phyloP scores from a whole-genome alignment of 1,140 invertebrate species.

The Solen grandis region DNA sequence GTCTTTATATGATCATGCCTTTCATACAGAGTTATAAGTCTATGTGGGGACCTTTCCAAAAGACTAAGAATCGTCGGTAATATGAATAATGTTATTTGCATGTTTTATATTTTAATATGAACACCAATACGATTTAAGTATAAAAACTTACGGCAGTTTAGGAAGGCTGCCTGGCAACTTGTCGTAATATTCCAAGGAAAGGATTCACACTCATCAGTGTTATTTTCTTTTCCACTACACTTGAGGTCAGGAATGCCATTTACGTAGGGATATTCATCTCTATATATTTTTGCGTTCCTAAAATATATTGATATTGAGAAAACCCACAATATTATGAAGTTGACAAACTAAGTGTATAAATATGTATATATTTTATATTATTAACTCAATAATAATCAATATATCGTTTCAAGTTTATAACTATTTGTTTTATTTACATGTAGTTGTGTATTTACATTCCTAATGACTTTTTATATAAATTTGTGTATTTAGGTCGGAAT shows the following conservation, averaged over 20 bases:
- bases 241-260: slow-evolving; percentile 11
- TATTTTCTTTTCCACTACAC: slow-evolving; percentile 9
- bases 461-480: background rate
- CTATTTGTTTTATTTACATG: background rate
- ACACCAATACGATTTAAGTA: no score
- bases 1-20: no score
- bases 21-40: no score
- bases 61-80: no score
- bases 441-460: no score
- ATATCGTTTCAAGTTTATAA: background rate
- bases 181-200: slow-evolving; percentile 4
- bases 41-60: no score
- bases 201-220: slow-evolving; percentile 33
- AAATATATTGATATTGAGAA: background rate
- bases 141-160: slow-evolving; percentile 37
- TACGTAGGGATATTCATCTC: background rate
- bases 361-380: background rate
- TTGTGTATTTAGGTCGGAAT: background rate
- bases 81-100: no score
- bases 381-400: background rate
- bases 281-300: background rate
- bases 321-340: background rate
- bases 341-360: background rate
- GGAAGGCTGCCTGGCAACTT: background rate
- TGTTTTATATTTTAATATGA: no score